Evolutionary conservation across 2,113 vertebrate genomes (phyloP).

Genomic region (Callorhinus ursinus): DNA sequence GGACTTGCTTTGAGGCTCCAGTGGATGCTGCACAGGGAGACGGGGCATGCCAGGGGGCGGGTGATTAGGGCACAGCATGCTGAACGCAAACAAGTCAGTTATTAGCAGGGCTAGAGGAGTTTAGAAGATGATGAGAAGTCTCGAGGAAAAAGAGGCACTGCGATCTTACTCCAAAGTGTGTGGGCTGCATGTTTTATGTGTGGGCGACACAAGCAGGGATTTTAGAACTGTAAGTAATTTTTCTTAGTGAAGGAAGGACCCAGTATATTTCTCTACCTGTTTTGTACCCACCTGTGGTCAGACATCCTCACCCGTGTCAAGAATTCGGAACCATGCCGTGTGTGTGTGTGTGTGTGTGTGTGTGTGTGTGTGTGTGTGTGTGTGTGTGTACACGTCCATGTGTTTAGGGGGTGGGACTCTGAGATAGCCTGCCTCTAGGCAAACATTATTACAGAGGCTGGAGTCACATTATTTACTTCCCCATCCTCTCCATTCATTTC

Average conservation of each 20-base stretch:
- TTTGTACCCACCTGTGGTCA: background rate
- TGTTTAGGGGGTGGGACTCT: background rate
- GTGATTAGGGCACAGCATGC: background rate
- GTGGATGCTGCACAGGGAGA: background rate
- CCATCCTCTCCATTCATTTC: slow-evolving; percentile 1
- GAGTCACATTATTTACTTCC: background rate
- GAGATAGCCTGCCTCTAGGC: background rate
- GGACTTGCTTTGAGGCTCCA: slow-evolving; percentile 47
- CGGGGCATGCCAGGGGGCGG: background rate
- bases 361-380: background rate
- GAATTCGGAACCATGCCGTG: background rate
- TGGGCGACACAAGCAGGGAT: background rate
- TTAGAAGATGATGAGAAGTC: background rate
- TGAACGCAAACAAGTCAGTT: background rate
- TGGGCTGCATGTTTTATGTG: background rate
- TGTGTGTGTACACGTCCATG: background rate
- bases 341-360: background rate
- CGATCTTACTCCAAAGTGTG: background rate
- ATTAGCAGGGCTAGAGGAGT: background rate
- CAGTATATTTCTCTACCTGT: background rate
- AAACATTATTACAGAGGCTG: background rate
- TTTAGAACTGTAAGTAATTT: slow-evolving; percentile 16
- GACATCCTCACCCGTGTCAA: background rate
- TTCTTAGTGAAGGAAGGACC: background rate
- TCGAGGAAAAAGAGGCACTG: background rate